Evolutionary conservation across 2,888 invertebrate species (phyloP).

Genomic region (Drosophila stalkeri): DNA sequence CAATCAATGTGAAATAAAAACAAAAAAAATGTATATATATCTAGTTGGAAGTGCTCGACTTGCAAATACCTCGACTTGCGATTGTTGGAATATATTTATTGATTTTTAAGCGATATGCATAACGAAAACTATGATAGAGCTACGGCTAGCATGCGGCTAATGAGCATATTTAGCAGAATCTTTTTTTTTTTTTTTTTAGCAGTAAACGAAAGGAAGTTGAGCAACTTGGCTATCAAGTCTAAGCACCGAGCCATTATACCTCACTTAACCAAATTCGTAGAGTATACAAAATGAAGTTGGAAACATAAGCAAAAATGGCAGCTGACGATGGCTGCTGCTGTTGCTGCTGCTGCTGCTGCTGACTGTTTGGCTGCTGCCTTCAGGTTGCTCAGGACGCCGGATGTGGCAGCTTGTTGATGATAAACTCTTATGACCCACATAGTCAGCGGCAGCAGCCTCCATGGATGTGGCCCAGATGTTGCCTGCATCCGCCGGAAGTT

Average conservation of each 20-base stretch:
- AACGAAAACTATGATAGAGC: background rate
- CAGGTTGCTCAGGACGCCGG: conserved; percentile 65
- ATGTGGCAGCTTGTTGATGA: conserved; percentile 80
- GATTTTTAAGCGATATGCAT: background rate
- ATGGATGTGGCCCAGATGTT: conserved; percentile 58
- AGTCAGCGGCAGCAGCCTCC: conserved; percentile 27
- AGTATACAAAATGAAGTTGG: conserved; percentile 13
- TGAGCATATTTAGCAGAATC: background rate
- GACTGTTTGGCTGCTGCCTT: conserved; percentile 39
- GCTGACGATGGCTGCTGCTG: conserved; percentile 35
- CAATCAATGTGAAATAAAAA: conserved; percentile 64
- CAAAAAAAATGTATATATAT: conserved; percentile 20
- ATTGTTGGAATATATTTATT: background rate
- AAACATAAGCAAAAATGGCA: conserved; percentile 58
- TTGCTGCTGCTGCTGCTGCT: conserved; percentile 2
- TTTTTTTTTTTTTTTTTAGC: background rate
- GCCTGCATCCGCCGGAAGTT: conserved; percentile 77
- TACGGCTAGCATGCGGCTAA: background rate
- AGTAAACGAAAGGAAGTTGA: too few species aligned
- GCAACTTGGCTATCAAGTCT: background rate
- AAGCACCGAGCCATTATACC: background rate
- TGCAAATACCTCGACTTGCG: background rate
- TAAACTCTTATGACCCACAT: conserved; percentile 79
- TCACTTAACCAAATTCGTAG: background rate
- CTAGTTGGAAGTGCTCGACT: background rate